phyloP scores from a whole-genome alignment of 2,113 vertebrate genomes.

The Callaeas wilsoni region DNA sequence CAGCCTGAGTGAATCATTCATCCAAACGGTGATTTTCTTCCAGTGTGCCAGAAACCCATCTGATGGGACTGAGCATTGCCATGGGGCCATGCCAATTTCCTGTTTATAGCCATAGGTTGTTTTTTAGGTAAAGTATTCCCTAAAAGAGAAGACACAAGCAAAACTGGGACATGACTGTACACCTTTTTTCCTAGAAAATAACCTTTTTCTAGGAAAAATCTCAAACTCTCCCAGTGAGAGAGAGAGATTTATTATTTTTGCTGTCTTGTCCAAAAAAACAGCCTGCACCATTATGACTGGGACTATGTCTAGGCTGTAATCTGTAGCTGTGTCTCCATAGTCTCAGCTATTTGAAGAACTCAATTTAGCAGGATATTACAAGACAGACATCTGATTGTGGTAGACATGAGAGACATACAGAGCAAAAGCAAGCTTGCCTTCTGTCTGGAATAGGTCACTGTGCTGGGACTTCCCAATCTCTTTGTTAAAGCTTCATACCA shows the following conservation, averaged over 20 bases:
- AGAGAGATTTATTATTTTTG: background rate
- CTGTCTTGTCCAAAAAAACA: background rate
- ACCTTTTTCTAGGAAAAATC: background rate
- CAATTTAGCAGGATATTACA: background rate
- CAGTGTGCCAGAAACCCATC: background rate
- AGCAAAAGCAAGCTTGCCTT: background rate
- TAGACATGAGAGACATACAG: background rate
- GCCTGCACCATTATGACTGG: background rate
- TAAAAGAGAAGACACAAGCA: background rate
- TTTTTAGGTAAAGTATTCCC: background rate
- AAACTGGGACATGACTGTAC: background rate
- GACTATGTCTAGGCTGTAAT: background rate
- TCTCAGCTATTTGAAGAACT: background rate
- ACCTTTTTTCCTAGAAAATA: background rate
- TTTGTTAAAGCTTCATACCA: background rate
- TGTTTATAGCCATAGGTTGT: background rate
- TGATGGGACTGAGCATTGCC: background rate
- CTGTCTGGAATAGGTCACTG: background rate
- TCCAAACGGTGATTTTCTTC: background rate
- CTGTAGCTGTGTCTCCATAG: background rate
- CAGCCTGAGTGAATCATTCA: background rate
- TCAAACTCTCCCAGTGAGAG: background rate
- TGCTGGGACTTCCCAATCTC: fast-evolving
- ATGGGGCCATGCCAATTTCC: background rate
- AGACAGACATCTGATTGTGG: background rate